These are phyloP conservation scores for Hydrolagus colliei DNA, from an alignment of 2,797 vertebrate species.

Conservation along the genomic window DNA sequence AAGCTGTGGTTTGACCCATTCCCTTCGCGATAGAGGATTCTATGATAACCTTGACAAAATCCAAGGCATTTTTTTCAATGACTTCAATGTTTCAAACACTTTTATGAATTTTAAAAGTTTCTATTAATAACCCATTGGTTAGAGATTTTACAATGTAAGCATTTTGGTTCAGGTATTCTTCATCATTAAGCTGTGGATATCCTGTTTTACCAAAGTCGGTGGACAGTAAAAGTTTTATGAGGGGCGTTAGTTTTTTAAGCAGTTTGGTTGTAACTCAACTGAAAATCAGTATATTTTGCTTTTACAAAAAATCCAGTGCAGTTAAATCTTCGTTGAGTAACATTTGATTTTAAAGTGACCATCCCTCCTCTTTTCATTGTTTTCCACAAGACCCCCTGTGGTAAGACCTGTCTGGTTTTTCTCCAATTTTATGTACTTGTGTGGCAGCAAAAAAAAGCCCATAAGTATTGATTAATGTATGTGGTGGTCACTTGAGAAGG, in stretches of 20 bases:
- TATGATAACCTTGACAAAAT: neutral
- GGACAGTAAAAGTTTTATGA: neutral
- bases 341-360: neutral
- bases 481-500: slow-evolving; percentile 75
- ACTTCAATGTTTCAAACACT: neutral
- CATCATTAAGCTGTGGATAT: neutral
- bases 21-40: neutral
- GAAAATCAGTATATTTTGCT: no score
- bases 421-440: slow-evolving; percentile 36
- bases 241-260: neutral
- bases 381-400: slow-evolving; percentile 1
- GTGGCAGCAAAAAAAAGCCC: slow-evolving; percentile 47
- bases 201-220: neutral
- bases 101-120: neutral
- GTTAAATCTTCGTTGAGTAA: neutral
- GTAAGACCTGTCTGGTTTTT: slow-evolving; percentile 1
- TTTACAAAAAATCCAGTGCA: slow-evolving; percentile 36
- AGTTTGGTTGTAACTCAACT: neutral
- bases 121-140: neutral
- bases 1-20: neutral
- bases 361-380: neutral
- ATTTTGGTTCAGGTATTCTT: neutral
- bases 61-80: neutral
- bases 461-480: slow-evolving; percentile 67
- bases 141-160: neutral